Evolutionary conservation across 2,888 invertebrate species (phyloP), one percentile per base, ranked within the genome.

Genomic region (Caenorhabditis sinica): DNA sequence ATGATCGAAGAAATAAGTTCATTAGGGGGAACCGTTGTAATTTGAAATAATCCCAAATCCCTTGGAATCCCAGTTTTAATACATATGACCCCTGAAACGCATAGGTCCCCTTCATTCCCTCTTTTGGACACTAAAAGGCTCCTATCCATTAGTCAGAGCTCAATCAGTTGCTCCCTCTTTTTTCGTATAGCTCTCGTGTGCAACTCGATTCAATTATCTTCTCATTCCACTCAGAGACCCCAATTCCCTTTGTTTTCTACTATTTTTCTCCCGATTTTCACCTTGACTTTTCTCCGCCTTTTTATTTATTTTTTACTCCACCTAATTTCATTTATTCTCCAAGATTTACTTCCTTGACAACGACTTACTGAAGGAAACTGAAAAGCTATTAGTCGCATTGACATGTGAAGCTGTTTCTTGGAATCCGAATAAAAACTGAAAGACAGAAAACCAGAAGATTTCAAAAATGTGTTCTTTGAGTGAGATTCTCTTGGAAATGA

Each of bases 121-220:
- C 0, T 49, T 49, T 49, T 20, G 20, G n/a, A 5, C 5, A n/a
- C 49, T 49, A 49, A 49, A 49, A 49, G n/a, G 49, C 33, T 11
- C 28, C 36, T 11, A n/a, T 30, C 25, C 63, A 61, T 61, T 60
- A 77, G 77, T 69, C 69, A 61, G 77, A 69, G 69, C 77, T 77
- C 77, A 69, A 69, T 77, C 69, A 68, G 76, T 56, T 45, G 58
- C 56, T 43, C 63, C 15, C 75, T 33, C 17, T 30, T 58, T 33
- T n/a, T 63, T 43, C 63, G 40, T 43, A 36, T 43, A 56, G 56
- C 56, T 63, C 25, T 65, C 69, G 28, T 60, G 49, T 40, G 40
- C 77, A 49, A 33, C 45, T 58, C 66, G 61, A 77, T 77, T 77
- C 77, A 77, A 77, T 77, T 77, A 77, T 71, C 69, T 61, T 40